Base-by-base conservation (phyloP, 2,888 invertebrate species). In the Acronicta leporina region DNA sequence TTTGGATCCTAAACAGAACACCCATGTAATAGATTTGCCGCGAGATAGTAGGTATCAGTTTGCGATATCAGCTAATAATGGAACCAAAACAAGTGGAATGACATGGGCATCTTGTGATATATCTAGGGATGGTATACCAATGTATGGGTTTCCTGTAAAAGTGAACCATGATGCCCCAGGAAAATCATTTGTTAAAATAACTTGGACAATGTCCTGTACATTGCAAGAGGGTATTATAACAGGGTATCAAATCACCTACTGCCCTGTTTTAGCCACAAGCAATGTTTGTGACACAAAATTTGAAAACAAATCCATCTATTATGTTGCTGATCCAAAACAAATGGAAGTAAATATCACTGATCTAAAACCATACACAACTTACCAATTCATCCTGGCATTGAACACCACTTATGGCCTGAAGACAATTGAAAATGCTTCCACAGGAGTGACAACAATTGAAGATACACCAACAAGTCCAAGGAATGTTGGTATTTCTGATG, bases 1-100 rank as follows among this genome's bases (percentile, higher is more conserved):
- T 20, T 79, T 94, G 66, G 85, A 87, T 61, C 75, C 90, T 9
- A 76, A 80, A 7, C 87, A 87, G 64, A 91, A 82, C 93, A 82
- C 95, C 92, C 81, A 95, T 82, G 96, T 96, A 46, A 94, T 96
- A 75, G 95, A 96, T 25, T 94, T 96, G 16, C 95, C 95, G 5
- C 67, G 92, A 92, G 95, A 96, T 53, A 91, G 90, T 62, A 95
- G 95, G 35, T 97, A 96, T 84, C 97, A 96, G 81, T 97, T 98
- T 93, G 98, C 98, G 1, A 97, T 98, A 64, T 96, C 98, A 6
- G 97, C 97, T 0, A 97, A 98, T 81, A 96, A 95, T 43, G 88
- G 92, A 0, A 87, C 87, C 5, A 95, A 95, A 63, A 97, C 97
- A 72, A 97, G 97, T 83, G 98, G 98, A 1, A 97, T 98, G 96